phyloP scores from a whole-genome alignment of 1,140 invertebrate species.

The Drosophila subpulchrella region DNA sequence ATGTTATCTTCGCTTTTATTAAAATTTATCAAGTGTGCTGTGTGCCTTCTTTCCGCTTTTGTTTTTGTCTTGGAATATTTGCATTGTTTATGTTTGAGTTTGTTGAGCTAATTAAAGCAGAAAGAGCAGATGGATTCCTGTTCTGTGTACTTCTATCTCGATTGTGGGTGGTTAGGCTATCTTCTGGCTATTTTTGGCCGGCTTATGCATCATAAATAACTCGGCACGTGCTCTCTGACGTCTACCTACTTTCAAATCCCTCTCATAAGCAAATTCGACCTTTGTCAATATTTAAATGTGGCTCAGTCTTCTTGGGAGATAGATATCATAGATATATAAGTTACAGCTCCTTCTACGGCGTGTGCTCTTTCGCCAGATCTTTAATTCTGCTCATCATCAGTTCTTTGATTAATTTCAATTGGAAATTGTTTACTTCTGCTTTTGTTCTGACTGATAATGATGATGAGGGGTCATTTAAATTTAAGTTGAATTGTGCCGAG shows the following conservation, averaged over 20 bases:
- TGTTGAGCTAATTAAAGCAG: constrained; percentile 50
- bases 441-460: constrained; percentile 20
- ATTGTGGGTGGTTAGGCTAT: constrained; percentile 28
- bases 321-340: constrained; percentile 20
- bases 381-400: constrained; percentile 29
- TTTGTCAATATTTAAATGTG: constrained; percentile 21
- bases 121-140: constrained; percentile 9
- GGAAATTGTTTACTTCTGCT: constrained; percentile 35
- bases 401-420: constrained; percentile 45
- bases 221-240: constrained; percentile 46
- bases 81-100: constrained; percentile 47
- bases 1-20: constrained; percentile 25
- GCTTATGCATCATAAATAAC: constrained; percentile 28
- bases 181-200: constrained; percentile 25
- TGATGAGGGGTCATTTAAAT: constrained; percentile 43
- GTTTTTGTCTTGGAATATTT: constrained; percentile 34
- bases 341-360: constrained; percentile 1
- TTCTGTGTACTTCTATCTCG: constrained; percentile 24
- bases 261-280: constrained; percentile 1
- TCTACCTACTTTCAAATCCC: constrained; percentile 2
- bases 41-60: constrained; percentile 17
- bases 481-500: constrained; percentile 16
- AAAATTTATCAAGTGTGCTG: constrained; percentile 22
- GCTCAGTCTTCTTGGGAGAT: constrained; percentile 5
- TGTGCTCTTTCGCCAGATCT: background rate